phyloP scores from a whole-genome alignment of 1,140 invertebrate genomes.

The Latrodectus geometricus region DNA sequence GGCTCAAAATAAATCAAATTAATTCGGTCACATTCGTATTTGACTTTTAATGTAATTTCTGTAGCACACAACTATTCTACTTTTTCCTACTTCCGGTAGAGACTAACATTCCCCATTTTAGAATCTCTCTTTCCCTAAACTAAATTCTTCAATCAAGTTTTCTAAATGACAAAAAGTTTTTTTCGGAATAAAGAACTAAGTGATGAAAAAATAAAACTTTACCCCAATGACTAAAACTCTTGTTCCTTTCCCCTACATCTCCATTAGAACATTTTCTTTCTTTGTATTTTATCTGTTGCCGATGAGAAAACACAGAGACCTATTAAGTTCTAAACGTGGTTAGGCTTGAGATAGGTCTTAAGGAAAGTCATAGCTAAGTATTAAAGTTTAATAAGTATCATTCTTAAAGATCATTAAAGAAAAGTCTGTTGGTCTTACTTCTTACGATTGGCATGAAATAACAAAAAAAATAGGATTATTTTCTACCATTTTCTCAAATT shows the following conservation, averaged over 20 bases:
- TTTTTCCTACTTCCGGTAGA: neutral
- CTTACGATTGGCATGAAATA: no score
- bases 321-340: conserved; percentile 44
- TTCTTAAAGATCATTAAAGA: conserved; percentile 38
- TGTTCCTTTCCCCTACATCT: conserved; percentile 28
- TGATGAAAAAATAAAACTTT: conserved; percentile 45
- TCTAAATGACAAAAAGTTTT: conserved; percentile 30
- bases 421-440: neutral
- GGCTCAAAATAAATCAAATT: neutral
- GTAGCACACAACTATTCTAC: neutral
- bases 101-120: neutral
- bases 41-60: neutral
- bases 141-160: conserved; percentile 1
- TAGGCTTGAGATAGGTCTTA: conserved; percentile 22
- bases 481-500: no score
- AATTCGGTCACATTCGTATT: neutral
- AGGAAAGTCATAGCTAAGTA: conserved; percentile 42
- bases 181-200: conserved; percentile 21
- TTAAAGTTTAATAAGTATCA: conserved; percentile 51
- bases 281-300: conserved; percentile 28
- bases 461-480: no score
- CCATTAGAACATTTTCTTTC: conserved; percentile 21
- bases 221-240: conserved; percentile 24
- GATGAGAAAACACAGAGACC: conserved; percentile 32
- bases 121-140: neutral